Evolutionary conservation across 2,888 invertebrate species (phyloP).

Genomic region (Eupeodes luniger): DNA sequence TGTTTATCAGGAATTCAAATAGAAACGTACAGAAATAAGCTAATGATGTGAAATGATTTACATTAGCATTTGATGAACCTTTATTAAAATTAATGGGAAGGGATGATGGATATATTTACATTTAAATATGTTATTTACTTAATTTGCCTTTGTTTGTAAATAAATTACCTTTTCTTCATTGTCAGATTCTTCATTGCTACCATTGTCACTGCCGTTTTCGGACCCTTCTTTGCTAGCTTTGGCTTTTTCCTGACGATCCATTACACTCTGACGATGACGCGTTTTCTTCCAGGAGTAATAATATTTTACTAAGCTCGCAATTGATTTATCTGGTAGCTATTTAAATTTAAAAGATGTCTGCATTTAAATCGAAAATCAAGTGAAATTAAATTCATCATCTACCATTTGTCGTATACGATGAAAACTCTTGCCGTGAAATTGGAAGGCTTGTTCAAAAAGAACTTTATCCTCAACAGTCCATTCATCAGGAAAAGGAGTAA

Average conservation of each 20-base stretch:
- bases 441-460: conserved; percentile 98
- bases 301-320: conserved; percentile 97
- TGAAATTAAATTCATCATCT: conserved; percentile 70
- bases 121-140: conserved; percentile 9
- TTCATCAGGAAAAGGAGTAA: conserved; percentile 98
- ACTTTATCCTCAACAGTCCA: conserved; percentile 99
- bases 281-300: conserved; percentile 99
- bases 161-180: conserved; percentile 92
- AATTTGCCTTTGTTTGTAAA: not conserved
- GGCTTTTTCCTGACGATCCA: conserved; percentile 91
- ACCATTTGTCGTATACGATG: conserved; percentile 99
- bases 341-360: not conserved
- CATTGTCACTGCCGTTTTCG: conserved; percentile 93
- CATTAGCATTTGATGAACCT: conserved; percentile 40
- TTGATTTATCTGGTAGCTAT: conserved; percentile 98
- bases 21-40: conserved; percentile 15
- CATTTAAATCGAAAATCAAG: no score
- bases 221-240: conserved; percentile 87
- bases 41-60: conserved; percentile 14
- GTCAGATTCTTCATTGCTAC: conserved; percentile 94
- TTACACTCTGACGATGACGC: conserved; percentile 94
- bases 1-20: conserved; percentile 2
- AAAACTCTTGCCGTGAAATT: conserved; percentile 99
- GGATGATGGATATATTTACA: conserved; percentile 47
- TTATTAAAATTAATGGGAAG: conserved; percentile 42